A percentile compares a stretch with the other conserved stretches of the same genome.
These are phyloP conservation scores for Pentalonia nigronervosa DNA, from an alignment of 1,140 invertebrate genomes.

Conservation along the genomic window DNA sequence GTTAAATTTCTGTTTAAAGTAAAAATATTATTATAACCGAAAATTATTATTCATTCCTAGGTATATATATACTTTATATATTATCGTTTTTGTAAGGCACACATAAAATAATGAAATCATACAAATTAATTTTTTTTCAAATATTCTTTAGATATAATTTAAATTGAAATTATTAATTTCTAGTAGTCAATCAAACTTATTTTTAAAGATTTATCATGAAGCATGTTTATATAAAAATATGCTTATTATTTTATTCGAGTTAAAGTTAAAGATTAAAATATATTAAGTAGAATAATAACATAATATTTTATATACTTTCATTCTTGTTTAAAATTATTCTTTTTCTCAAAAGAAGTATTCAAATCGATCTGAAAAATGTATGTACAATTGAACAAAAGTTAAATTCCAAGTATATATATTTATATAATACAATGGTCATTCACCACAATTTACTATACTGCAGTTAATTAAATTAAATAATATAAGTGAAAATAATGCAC, in stretches of 20 bases:
- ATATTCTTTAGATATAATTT: neutral
- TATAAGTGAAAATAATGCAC: constrained; percentile 26
- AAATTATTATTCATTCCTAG: too few relatives aligned
- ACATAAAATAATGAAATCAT: neutral
- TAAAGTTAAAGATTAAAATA: neutral
- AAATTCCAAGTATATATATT: neutral
- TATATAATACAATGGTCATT: neutral
- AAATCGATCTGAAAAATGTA: neutral
- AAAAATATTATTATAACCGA: too few relatives aligned
- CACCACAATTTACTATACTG: neutral
- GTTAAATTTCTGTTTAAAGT: too few relatives aligned
- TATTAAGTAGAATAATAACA: neutral
- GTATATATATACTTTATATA: too few relatives aligned
- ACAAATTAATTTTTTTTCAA: too few relatives aligned
- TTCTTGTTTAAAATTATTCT: too few relatives aligned
- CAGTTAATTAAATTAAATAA: neutral
- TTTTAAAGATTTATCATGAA: neutral
- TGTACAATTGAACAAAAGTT: neutral
- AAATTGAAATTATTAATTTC: neutral
- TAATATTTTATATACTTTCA: neutral
- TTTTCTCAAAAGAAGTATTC: neutral
- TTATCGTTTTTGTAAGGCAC: neutral
- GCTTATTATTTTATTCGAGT: neutral
- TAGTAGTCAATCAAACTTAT: neutral
- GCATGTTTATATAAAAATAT: neutral